Evolutionary conservation across 2,113 vertebrate species (phyloP).

Genomic region (Montifringilla adamsi): DNA sequence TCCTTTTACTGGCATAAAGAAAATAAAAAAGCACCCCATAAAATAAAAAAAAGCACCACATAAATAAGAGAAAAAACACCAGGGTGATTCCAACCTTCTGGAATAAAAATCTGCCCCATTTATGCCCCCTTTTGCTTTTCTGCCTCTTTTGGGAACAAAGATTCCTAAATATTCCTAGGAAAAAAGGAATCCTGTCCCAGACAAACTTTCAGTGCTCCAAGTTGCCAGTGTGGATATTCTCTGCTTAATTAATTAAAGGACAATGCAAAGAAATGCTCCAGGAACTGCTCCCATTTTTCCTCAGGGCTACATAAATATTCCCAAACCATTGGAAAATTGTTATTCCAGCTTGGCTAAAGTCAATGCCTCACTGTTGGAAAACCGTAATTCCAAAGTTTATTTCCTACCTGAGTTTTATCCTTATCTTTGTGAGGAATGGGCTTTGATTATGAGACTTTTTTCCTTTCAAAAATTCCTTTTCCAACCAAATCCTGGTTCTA

Average conservation of each 20-base stretch:
- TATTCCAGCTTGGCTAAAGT: not conserved
- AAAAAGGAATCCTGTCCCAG: not conserved
- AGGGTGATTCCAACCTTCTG: not conserved
- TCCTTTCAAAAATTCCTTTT: not conserved
- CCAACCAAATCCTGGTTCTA: not conserved
- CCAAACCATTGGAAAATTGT: not conserved
- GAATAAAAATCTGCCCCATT: not conserved
- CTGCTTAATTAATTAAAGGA: not conserved
- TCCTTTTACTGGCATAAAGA: not conserved
- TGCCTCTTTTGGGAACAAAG: not conserved
- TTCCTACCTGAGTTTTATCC: not conserved
- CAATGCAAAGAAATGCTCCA: not conserved
- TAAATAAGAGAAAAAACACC: not conserved
- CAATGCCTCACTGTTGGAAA: not conserved
- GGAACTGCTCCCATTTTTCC: not conserved
- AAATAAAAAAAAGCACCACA: not conserved
- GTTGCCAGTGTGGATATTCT: not conserved
- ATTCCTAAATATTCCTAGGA: not conserved
- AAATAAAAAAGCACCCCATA: not conserved
- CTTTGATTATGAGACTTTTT: not conserved
- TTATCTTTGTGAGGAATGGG: not conserved
- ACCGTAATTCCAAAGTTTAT: not conserved
- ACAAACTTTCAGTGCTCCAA: not conserved
- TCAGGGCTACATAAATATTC: not conserved
- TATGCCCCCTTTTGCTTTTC: not conserved